These are phyloP conservation scores for Gymnopithys bicolor DNA, from an alignment of 2,797 vertebrate genomes.

Conservation along the genomic window DNA sequence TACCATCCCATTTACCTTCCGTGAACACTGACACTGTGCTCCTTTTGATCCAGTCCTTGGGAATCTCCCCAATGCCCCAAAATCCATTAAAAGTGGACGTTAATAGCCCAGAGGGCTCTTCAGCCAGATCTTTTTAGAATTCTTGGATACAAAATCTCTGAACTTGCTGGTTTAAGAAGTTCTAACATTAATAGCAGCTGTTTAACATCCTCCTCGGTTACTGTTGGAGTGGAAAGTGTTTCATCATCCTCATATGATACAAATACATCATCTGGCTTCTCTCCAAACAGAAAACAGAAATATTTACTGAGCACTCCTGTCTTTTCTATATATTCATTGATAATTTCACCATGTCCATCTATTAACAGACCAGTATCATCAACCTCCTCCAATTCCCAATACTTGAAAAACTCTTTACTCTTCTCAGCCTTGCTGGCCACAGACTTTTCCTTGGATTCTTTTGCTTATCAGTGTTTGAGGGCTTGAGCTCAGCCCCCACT, in stretches of 20 bases:
- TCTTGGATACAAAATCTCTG: slow-evolving; percentile 50
- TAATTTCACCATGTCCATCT: not conserved
- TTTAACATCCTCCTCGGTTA: slow-evolving; percentile 58
- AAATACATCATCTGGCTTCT: slow-evolving; percentile 47
- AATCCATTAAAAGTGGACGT: not conserved
- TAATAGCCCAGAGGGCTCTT: slow-evolving; percentile 25
- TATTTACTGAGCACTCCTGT: slow-evolving; percentile 2
- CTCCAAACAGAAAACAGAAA: slow-evolving; percentile 37
- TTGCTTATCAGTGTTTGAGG: not conserved
- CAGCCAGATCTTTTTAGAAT: slow-evolving; percentile 20
- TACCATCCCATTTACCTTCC: not conserved
- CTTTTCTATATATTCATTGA: slow-evolving; percentile 32
- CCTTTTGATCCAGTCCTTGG: not conserved
- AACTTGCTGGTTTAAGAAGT: slow-evolving; percentile 46
- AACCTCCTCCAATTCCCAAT: not conserved
- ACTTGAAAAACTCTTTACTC: not conserved
- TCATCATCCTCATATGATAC: slow-evolving; percentile 63
- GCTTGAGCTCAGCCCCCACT: not conserved
- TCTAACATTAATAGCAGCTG: slow-evolving; percentile 66
- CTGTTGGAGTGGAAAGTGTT: slow-evolving; percentile 60
- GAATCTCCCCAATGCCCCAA: not conserved
- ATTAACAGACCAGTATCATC: not conserved
- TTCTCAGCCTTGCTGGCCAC: not conserved
- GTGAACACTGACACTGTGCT: not conserved
- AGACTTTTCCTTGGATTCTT: not conserved